Evolutionary conservation across 2,888 invertebrate genomes (phyloP), one percentile per base, ranked within the genome.

Genomic region (Candidula unifasciata): DNA sequence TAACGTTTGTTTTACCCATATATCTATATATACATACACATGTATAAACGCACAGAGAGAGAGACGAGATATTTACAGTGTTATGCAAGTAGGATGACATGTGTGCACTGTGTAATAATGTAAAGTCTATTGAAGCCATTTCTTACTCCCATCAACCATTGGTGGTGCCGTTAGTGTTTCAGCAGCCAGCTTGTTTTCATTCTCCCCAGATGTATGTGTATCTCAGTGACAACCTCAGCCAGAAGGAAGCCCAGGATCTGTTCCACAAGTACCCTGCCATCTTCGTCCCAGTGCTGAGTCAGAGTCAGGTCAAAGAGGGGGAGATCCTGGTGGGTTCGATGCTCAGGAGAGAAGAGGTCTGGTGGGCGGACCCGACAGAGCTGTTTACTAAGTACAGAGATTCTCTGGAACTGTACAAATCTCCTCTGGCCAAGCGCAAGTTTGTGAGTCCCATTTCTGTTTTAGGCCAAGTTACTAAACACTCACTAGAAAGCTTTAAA

Each of bases 281-380:
- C 37, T 93, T 93, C 84, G 89, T 91, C 8, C 91, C 92, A 8
- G 76, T 82, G 3, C 78, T 57, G 13, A 76, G 57, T 37, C 33
- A 54, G 13, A 30, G 24, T 33, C 33, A 71, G 27, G 60, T 82
- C 21, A 68, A 13, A n/a, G 60, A 69, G 0, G 78, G 54, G 16
- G 82, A 83, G 30, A 80, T 87, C 24, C 82, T 89, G 1, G 80
- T 87, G 52, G 91, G 92, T 8, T 83, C 84, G 79, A 90, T 92
- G 91, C 74, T 91, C 73, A 87, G 77, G 6, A 73, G 90, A 44
- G 82, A 88, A 24, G 92, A 93, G 86, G 89, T 93, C 13, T 92
- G 93, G 89, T 90, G 93, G 90, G 74, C 86, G 3, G 93, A 93
- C 77, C 89, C 85, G 6, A 91, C 91, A 0, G 89, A 89, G n/a